A percentile compares a stretch with the other conserved stretches of the same genome.
These are phyloP conservation scores for Cephus cinctus DNA, from an alignment of 1,140 invertebrate species.

Conservation along the genomic window DNA sequence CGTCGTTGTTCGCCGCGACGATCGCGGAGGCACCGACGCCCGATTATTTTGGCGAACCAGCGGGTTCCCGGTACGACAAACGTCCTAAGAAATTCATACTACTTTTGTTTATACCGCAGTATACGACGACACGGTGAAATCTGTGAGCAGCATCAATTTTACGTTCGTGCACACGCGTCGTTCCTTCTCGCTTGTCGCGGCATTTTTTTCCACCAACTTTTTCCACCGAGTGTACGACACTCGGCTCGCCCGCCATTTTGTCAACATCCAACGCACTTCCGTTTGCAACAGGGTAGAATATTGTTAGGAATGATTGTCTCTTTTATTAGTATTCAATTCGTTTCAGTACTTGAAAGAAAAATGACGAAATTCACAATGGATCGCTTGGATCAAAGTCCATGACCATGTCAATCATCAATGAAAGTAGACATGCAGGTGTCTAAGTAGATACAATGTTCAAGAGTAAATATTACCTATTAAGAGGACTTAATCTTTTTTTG, in stretches of 20 bases:
- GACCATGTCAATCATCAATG: no score
- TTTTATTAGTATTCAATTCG: no score
- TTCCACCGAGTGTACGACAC: conserved; percentile 37
- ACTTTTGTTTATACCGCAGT: conserved; percentile 7
- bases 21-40: conserved; percentile 25
- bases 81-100: conserved; percentile 4
- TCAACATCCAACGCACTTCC: conserved; percentile 17
- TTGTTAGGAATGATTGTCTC: no score
- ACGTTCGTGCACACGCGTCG: conserved; percentile 22
- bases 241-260: conserved; percentile 43
- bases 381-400: no score
- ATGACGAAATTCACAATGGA: no score
- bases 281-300: conserved; percentile 22
- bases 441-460: no score
- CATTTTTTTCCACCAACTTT: conserved; percentile 44
- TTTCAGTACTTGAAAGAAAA: no score
- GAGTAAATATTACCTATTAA: no score
- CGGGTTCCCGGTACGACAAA: no score
- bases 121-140: conserved; percentile 11
- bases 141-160: not conserved
- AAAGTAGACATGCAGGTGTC: no score
- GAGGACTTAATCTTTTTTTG: no score
- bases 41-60: no score
- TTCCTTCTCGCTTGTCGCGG: conserved; percentile 35
- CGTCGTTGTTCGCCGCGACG: conserved; percentile 38